These are phyloP conservation scores for Mungos mungo DNA, from an alignment of 2,113 vertebrate genomes.

Conservation along the genomic window DNA sequence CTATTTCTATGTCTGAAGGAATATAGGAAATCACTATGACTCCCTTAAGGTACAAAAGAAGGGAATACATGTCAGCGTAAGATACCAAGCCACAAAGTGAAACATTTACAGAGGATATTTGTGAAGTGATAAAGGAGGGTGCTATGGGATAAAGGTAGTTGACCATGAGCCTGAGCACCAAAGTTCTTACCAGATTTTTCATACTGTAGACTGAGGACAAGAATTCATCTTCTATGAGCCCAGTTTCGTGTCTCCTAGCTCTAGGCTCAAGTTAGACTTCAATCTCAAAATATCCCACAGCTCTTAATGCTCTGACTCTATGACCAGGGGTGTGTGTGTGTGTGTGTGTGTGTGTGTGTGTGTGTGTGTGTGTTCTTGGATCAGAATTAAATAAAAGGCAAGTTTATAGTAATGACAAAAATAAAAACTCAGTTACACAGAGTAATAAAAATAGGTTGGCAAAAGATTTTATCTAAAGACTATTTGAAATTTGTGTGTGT, in stretches of 20 bases:
- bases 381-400: constrained; percentile 59
- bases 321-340: background rate
- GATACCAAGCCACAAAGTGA: background rate
- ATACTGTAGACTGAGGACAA: background rate
- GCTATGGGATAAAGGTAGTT: background rate
- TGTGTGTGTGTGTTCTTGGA: constrained; percentile 62
- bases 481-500: background rate
- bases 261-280: background rate
- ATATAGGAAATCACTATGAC: background rate
- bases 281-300: background rate
- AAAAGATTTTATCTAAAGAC: background rate
- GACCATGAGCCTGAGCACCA: background rate
- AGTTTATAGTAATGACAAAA: constrained; percentile 53
- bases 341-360: background rate
- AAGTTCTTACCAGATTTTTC: background rate
- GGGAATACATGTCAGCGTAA: background rate
- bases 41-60: background rate
- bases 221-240: background rate
- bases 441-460: constrained; percentile 17
- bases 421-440: constrained; percentile 51
- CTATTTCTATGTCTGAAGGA: background rate
- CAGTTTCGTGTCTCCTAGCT: background rate
- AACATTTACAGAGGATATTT: background rate
- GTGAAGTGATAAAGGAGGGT: background rate
- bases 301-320: background rate